Base-by-base conservation (phyloP, 2,113 vertebrate species). In the Notothenia coriiceps region DNA sequence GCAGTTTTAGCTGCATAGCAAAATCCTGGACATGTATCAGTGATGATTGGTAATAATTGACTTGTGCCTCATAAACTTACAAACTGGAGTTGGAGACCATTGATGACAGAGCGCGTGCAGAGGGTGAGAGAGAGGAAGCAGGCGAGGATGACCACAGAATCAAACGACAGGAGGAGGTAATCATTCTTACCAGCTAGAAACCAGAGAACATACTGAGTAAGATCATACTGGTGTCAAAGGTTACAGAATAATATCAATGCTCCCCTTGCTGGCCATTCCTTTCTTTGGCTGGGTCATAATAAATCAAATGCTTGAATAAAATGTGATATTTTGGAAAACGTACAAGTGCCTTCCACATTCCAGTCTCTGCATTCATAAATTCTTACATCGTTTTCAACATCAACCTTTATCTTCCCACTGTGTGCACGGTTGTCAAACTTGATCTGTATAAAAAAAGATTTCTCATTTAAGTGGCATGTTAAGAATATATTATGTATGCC, bases 341-440 rank as follows among this genome's bases (percentile, higher is more conserved):
- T 95, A 99, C 97, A 95, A 78, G 94, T 95, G 67, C 96, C 96
- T 60, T 96, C 95, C 83, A 99, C 91, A 0, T 96, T 96, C 95
- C 96, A 97, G 82, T 97, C 96, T 92, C 94, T 97, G 92, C 98
- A 99, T 83, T 98, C 97, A 70, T 92, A 95, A 76, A 99, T 97
- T 0, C 88, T 93, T 79, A 97, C 96, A 63, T 97, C 92, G 10
- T 96, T 96, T 75, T 95, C 92, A 54, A 99, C 91, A 20, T 92
- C 92, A 74, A 98, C 95, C 88, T 96, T 96, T 77, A 99, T 97
- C 91, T 93, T 95, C 84, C 98, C 98, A 74, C 97, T 99, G 68
- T 98, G 97, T 47, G 96, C 98, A 82, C 89, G 95, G 81, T 99
- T 99, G 90, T 99, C 96, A 87, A 99, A 98, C 20, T 88, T 74